These are phyloP conservation scores for Sebastes schlegelii DNA, from an alignment of 2,113 vertebrate species.

Conservation along the genomic window DNA sequence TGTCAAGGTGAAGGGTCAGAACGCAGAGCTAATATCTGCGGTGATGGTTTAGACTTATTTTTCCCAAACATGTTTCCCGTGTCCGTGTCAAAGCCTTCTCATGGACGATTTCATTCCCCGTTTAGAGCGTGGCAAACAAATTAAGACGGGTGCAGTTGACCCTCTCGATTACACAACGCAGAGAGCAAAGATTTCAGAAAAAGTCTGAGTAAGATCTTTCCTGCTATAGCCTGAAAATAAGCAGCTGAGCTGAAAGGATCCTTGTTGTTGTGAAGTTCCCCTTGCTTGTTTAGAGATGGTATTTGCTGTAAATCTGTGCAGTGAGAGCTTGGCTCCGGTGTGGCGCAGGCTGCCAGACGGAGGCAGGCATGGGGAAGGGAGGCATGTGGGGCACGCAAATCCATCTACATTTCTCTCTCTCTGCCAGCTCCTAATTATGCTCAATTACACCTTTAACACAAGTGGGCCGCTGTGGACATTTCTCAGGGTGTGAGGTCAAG, in stretches of 20 bases:
- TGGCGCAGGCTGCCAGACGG: constrained; percentile 62
- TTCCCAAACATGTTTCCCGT: constrained; percentile 33
- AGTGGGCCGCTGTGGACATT: constrained; percentile 81
- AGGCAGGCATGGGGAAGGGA: constrained; percentile 62
- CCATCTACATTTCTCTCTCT: constrained; percentile 69
- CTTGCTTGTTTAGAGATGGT: constrained; percentile 61
- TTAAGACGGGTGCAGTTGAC: constrained; percentile 5
- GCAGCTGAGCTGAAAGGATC: constrained; percentile 64
- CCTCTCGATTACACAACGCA: constrained; percentile 14
- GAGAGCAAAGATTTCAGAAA: constrained; percentile 11
- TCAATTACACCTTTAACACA: constrained; percentile 86
- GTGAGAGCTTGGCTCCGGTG: constrained; percentile 64
- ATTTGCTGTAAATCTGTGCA: constrained; percentile 73
- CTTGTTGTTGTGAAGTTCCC: constrained; percentile 66
- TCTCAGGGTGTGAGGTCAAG: constrained; percentile 84
- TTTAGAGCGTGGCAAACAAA: constrained; percentile 14
- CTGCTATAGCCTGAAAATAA: constrained; percentile 15
- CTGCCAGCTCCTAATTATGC: constrained; percentile 82
- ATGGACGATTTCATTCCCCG: constrained; percentile 11
- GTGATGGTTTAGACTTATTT: constrained; percentile 26
- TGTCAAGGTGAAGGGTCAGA: constrained; percentile 48
- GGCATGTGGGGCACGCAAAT: constrained; percentile 65
- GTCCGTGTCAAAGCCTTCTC: constrained; percentile 25
- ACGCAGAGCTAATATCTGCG: constrained; percentile 26
- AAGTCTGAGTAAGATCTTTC: constrained; percentile 14